Percentiles rank a stretch among this genome's conserved stretches.
phyloP scores from a whole-genome alignment of 2,888 invertebrate genomes.

The Pardosa pseudoannulata region DNA sequence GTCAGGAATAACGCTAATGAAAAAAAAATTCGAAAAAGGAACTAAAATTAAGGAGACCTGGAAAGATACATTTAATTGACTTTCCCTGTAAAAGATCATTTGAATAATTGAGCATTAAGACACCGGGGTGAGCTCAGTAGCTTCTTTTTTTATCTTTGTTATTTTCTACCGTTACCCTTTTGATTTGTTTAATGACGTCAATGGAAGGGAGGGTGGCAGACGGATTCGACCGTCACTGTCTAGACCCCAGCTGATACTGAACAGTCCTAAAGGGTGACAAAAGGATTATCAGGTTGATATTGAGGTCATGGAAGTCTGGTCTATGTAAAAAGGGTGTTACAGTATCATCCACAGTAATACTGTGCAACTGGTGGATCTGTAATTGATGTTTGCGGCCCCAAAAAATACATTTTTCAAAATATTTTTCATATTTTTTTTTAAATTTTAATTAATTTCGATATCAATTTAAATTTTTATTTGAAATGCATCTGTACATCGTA shows the following conservation, averaged over 20 bases:
- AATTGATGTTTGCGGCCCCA: no score
- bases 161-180: background rate
- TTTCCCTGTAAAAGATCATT: no score
- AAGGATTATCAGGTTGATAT: background rate
- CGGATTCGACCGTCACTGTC: no score
- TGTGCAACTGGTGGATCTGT: no score
- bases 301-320: background rate
- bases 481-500: no score
- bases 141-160: background rate
- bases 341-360: no score
- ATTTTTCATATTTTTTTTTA: no score
- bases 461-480: no score
- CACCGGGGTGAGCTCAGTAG: background rate
- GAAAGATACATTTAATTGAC: background rate
- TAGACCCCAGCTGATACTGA: background rate
- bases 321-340: no score
- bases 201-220: background rate
- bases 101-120: background rate
- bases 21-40: background rate
- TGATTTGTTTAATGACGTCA: conserved; percentile 7
- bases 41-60: background rate
- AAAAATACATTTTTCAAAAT: no score
- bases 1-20: background rate
- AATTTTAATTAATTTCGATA: no score
- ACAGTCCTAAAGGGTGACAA: background rate